Percentiles rank a stretch among this genome's conserved stretches.
These are phyloP conservation scores for Neopipo cinnamomea DNA, from an alignment of 2,113 vertebrate genomes.

Conservation along the genomic window DNA sequence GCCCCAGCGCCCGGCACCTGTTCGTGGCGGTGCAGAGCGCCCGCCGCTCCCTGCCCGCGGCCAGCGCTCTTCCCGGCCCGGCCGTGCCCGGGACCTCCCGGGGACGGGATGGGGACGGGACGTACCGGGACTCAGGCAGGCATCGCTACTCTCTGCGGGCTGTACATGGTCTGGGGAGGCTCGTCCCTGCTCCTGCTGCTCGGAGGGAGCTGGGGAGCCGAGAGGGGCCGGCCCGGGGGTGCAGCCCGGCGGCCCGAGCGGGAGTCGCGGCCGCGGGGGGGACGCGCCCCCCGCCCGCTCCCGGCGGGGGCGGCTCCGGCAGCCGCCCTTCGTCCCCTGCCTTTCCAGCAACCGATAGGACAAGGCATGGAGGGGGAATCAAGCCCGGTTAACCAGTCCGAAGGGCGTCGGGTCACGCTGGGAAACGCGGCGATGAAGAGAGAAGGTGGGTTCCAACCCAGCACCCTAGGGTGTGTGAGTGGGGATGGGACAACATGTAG, in stretches of 20 bases:
- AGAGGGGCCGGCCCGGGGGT: background rate
- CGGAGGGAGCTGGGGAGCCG: background rate
- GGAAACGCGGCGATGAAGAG: background rate
- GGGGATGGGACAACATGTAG: rapidly evolving
- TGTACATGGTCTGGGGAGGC: background rate
- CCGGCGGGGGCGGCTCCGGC: background rate
- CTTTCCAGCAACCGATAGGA: background rate
- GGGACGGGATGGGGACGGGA: background rate
- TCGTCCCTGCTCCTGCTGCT: background rate
- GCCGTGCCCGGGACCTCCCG: too few species aligned
- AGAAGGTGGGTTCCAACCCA: background rate
- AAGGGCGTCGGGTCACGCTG: background rate
- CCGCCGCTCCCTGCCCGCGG: background rate
- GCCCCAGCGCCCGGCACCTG: background rate
- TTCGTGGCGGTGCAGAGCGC: background rate
- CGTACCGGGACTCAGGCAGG: background rate
- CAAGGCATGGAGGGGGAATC: background rate
- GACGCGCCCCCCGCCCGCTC: background rate
- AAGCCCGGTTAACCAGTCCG: background rate
- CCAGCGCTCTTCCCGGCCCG: background rate
- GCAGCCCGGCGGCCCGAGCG: background rate
- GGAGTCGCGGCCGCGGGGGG: background rate
- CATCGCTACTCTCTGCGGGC: background rate
- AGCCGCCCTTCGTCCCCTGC: too few species aligned
- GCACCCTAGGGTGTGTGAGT: rapidly evolving